Base-by-base conservation (phyloP, 2,888 invertebrate species). In the Sminthurides aquaticus region DNA sequence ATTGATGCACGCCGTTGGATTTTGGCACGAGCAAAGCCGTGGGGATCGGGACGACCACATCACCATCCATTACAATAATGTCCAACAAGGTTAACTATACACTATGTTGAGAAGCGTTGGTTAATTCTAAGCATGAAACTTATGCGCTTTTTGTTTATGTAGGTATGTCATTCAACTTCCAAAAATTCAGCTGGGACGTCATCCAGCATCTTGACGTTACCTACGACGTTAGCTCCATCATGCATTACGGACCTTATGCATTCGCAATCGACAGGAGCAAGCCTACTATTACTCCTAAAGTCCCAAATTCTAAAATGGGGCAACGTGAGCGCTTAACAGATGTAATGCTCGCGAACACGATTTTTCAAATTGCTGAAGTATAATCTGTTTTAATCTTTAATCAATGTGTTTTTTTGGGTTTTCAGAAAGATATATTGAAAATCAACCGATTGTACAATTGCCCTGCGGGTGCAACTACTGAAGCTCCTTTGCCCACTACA, bases 171-270 rank as follows among this genome's bases (percentile, higher is more conserved):
- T 76, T 76, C 64, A 78, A 78, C 63, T 78, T 77, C 63, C 74
- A 76, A 20, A 77, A 78, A 66, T 76, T 76, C 66, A 75, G 70
- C 11, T 75, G 76, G 73, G 74, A 71, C 24, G 70, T 75, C 3
- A 74, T 77, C 20, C 76, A 77, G 60, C 75, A 75, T 67, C 69
- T 78, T 25, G 76, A 76, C 22, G 76, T 75, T 24, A 64, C 67
- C 1, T 79, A 79, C 67, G 78, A 79, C 62, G 72, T 76, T 49
- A 49, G 57, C 64, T 78, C 78, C 3, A 75, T 79, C n/a, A 78
- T 79, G 78, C 79, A 79, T 67, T 79, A 79, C 68, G 78, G 76
- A 1, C 70, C 76, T 2, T 76, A 76, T 64, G 77, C 77, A 43
- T 79, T 79, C 71, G 75, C 78, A 24, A 75, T 70, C 57, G 75